Conservation (phyloP, 2,113 vertebrate genomes). For the Eclectus roratus region DNA sequence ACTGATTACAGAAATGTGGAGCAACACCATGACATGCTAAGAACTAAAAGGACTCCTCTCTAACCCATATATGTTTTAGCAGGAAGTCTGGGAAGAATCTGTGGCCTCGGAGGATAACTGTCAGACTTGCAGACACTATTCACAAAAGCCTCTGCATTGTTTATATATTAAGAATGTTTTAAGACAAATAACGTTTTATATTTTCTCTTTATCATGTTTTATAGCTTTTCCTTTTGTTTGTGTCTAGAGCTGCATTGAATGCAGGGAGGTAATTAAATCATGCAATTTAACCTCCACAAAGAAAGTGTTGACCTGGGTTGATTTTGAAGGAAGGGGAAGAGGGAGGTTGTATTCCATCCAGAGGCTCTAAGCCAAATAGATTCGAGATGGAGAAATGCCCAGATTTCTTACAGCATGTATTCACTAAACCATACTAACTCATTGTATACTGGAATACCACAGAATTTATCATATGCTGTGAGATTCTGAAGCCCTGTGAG, state of each 20-base stretch:
- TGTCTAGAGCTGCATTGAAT: not conserved
- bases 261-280: not conserved
- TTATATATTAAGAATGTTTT: slow-evolving; percentile 9
- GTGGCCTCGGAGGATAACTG: not conserved
- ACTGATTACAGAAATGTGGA: not conserved
- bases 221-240: slow-evolving; percentile 18
- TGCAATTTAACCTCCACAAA: slow-evolving; percentile 31
- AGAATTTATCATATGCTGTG: not conserved
- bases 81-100: not conserved
- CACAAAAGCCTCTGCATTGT: not conserved
- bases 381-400: slow-evolving; percentile 48
- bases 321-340: slow-evolving; percentile 15
- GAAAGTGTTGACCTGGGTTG: slow-evolving; percentile 15
- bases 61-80: not conserved
- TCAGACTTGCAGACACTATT: not conserved
- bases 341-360: slow-evolving; percentile 4
- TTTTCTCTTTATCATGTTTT: not conserved
- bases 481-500: not conserved
- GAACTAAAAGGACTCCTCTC: not conserved
- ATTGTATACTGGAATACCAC: slow-evolving; percentile 19
- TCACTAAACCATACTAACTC: slow-evolving; percentile 33
- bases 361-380: slow-evolving; percentile 34
- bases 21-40: not conserved
- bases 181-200: slow-evolving; percentile 3
- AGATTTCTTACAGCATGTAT: slow-evolving; percentile 26